phyloP scores from a whole-genome alignment of 2,797 vertebrate genomes.

The Cossypha niveicapilla region DNA sequence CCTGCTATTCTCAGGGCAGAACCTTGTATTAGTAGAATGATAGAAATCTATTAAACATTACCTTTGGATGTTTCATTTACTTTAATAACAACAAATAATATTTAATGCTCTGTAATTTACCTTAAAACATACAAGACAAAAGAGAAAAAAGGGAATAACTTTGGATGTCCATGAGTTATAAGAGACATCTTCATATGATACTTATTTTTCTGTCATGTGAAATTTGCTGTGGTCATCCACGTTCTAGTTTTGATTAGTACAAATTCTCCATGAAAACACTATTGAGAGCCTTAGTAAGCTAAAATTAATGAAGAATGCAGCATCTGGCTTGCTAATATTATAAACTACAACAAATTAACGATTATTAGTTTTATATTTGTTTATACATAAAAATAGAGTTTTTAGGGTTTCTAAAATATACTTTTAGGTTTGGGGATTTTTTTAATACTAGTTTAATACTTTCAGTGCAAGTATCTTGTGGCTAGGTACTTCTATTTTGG shows the following conservation, averaged over 20 bases:
- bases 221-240: neutral
- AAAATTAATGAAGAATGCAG: neutral
- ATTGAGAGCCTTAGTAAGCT: neutral
- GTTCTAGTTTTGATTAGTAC: neutral
- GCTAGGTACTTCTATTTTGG: neutral
- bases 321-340: neutral
- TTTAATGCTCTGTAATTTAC: neutral
- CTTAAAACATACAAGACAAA: neutral
- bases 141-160: neutral
- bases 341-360: neutral
- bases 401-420: neutral
- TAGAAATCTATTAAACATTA: neutral
- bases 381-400: neutral
- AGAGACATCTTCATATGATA: neutral
- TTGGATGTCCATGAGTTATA: neutral
- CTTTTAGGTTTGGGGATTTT: rapidly evolving
- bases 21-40: neutral
- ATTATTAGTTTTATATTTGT: neutral
- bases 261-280: neutral
- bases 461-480: neutral
- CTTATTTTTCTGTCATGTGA: neutral
- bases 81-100: neutral
- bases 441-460: neutral
- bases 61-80: neutral
- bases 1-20: neutral